Base-by-base conservation (phyloP, 2,113 vertebrate genomes). In the Platichthys flesus region DNA sequence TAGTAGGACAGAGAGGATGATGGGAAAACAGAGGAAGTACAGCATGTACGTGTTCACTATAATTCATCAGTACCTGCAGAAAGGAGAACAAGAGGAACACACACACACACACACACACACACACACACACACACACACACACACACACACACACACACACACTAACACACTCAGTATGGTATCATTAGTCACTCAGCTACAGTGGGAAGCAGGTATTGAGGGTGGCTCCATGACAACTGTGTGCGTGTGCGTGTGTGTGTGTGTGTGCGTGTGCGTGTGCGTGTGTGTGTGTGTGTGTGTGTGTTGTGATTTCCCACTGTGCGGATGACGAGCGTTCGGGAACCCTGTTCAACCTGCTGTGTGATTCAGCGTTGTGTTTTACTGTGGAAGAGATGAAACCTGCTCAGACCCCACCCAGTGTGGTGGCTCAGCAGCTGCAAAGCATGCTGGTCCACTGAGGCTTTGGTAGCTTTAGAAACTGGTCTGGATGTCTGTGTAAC, bases 211-310 rank as follows among this genome's bases (percentile, higher is more conserved):
- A 85, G 88, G 83, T 91, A 76, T 40, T 21, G 79, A 72, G 78
- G 86, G 79, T 45, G 84, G 73, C 80, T 75, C 79, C 87, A 88
- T 87, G 81, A 77, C 77, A 73, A 83, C 88, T 58, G 67, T 59
- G 37, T 47, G 64, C n/a, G n/a, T 67, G 35, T 67, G 47, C 72
- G n/a, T 20, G 45, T 42, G 56, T 67, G 70, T 73, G 42, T 76
- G 49, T 20, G 49, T 20, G 49, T 16, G 49, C 20, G 49, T 20
- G 49, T 16, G 28, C 6, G 28, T 31, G 28, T 31, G 28, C 7
- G 28, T 31, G 28, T 31, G 28, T 31, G 28, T n/a, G 49, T 6
- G 49, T 18, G 49, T 4, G 49, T 20, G 49, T 6, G 49, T 51
- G 49, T 20, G 49, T 51, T 37, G 54, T 57, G 9, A 60, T 54